Conservation (phyloP, 2,888 invertebrate genomes). For the Tuta absoluta region DNA sequence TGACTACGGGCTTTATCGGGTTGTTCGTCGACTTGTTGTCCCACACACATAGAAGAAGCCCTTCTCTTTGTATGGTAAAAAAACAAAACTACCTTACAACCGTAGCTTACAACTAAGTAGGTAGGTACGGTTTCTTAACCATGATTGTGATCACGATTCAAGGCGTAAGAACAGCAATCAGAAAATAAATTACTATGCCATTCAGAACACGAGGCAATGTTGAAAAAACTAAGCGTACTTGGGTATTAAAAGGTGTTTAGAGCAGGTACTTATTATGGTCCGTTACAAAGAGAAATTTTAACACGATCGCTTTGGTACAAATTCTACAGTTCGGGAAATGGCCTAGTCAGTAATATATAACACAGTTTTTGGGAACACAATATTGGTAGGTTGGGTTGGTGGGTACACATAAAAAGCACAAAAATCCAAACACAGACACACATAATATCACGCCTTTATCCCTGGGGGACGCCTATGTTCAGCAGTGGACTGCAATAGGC, state of each 20-base stretch:
- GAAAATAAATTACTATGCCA: conserved; percentile 35
- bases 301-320: too few relatives aligned
- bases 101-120: conserved; percentile 20
- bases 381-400: too few relatives aligned
- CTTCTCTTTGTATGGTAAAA: neutral
- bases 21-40: too few relatives aligned
- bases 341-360: too few relatives aligned
- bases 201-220: conserved; percentile 40
- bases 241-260: conserved; percentile 32
- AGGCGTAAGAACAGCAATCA: conserved; percentile 37
- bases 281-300: conserved; percentile 13
- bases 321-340: too few relatives aligned
- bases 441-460: too few relatives aligned
- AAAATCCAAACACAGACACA: too few relatives aligned
- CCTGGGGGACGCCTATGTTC: too few relatives aligned
- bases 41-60: neutral
- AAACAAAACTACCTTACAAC: neutral
- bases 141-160: conserved; percentile 31
- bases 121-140: conserved; percentile 27
- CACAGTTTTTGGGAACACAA: too few relatives aligned
- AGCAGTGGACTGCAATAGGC: too few relatives aligned
- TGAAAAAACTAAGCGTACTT: conserved; percentile 37
- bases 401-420: too few relatives aligned
- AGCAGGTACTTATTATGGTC: conserved; percentile 24
- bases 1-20: too few relatives aligned